Percentiles rank a stretch among this genome's conserved stretches.
Conservation (phyloP, 2,797 vertebrate genomes). For the Chaenodraco wilsoni region DNA sequence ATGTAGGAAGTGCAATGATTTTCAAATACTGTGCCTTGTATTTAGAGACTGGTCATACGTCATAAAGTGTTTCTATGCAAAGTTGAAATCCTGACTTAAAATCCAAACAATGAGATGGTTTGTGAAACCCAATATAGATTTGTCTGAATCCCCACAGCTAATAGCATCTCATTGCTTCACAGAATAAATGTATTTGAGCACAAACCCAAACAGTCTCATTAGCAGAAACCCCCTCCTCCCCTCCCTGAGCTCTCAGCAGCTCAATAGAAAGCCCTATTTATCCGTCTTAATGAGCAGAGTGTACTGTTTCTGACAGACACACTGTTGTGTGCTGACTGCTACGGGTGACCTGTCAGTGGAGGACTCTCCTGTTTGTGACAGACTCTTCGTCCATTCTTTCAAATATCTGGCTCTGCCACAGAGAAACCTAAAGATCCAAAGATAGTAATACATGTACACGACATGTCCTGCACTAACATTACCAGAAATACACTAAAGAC, state of each 20-base stretch:
- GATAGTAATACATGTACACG: background rate
- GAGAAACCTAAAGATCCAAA: background rate
- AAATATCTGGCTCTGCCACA: background rate
- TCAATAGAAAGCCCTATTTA: constrained; percentile 9
- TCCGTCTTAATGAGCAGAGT: constrained; percentile 43
- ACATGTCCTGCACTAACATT: background rate
- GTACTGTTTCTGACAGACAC: constrained; percentile 23
- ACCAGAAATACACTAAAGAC: background rate
- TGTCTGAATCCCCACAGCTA: background rate
- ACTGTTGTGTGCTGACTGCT: constrained; percentile 18
- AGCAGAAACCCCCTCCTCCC: constrained; percentile 4
- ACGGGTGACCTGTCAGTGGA: constrained; percentile 13
- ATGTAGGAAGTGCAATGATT: background rate
- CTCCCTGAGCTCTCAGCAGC: background rate
- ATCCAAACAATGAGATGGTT: background rate
- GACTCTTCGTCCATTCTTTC: constrained; percentile 4
- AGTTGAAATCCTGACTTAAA: background rate
- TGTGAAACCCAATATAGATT: background rate
- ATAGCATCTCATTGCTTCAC: constrained; percentile 16
- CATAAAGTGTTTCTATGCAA: constrained; percentile 5
- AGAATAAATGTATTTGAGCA: constrained; percentile 18
- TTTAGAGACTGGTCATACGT: constrained; percentile 3
- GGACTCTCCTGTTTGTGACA: constrained; percentile 8
- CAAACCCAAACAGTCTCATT: constrained; percentile 28
- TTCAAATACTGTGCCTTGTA: background rate